These are phyloP conservation scores for Poecilia velifera DNA, from an alignment of 2,797 vertebrate species.

Conservation along the genomic window DNA sequence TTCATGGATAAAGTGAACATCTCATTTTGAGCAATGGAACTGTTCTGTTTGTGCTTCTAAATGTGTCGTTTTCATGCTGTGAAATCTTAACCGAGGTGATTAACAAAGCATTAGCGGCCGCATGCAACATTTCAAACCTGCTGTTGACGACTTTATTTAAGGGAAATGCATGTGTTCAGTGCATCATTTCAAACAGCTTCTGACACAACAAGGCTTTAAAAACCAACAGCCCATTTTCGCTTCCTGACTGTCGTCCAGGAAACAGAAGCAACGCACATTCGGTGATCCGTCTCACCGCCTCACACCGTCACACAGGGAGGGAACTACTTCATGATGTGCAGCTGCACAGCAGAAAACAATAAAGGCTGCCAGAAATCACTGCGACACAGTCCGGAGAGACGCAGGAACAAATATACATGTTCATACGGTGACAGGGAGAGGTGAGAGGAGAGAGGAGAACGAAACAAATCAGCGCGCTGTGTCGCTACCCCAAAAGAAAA, in stretches of 20 bases:
- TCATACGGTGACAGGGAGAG: constrained; percentile 9
- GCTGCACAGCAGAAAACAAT: constrained; percentile 77
- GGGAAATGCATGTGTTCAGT: neutral
- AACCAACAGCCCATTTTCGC: neutral
- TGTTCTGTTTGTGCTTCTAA: neutral
- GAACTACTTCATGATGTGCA: constrained; percentile 70
- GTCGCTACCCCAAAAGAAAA: neutral
- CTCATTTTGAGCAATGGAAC: neutral
- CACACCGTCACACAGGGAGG: constrained; percentile 55
- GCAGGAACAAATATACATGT: constrained; percentile 29
- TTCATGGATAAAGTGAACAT: neutral
- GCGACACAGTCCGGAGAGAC: constrained; percentile 56
- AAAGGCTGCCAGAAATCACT: constrained; percentile 65
- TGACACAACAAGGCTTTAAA: neutral
- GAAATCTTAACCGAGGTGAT: constrained; percentile 79
- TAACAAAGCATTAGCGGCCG: constrained; percentile 76
- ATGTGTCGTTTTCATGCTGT: constrained; percentile 58
- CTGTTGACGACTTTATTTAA: constrained; percentile 55
- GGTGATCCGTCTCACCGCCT: constrained; percentile 37
- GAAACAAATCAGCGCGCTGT: constrained; percentile 21
- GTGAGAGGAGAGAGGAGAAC: constrained; percentile 6
- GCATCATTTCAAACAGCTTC: neutral
- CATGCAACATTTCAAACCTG: constrained; percentile 69
- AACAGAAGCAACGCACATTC: constrained; percentile 15
- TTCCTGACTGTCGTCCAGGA: constrained; percentile 1